Evolutionary conservation across 2,888 invertebrate species (phyloP), one percentile per base, ranked within the genome.

Genomic region (Andrena dorsata): DNA sequence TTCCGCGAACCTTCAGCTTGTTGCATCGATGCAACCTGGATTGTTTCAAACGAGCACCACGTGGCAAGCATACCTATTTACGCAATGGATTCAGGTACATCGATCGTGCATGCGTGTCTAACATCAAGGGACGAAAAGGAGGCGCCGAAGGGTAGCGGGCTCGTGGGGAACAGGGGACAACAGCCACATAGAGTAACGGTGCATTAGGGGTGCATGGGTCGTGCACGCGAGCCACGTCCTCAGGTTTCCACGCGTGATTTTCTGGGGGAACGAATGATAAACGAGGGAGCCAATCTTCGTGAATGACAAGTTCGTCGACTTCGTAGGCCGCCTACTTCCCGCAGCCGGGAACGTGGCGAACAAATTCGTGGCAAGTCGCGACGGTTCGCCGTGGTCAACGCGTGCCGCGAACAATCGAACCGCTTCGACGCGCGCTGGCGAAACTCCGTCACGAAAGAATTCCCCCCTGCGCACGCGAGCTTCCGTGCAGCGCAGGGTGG

Each of bases 51-150:
- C 41, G 20, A 77, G 23, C 35, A 8, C 51, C 58, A 58, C 56
- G 26, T 28, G 53, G 58, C 32, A 71, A 30, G 47, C 47, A 16
- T 41, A 61, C 30, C 30, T 41, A 53, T 32, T 41, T 41, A 63
- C 30, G 47, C 51, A 53, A 51, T 35, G 70, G 58, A 49, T 28
- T 58, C 71, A 61, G 60, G 56, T 61, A 73, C 70, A 71, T 60
- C 6, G 79, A 79, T 20, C 70, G 70, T 70, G 70, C 79, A 64
- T 30, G 58, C 77, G 26, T 23, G 68, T 56, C 61, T 66, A 64
- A 73, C n/a, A 7, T 28, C 20, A 47, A 13, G 53, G 53, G 32
- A 28, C 20, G 53, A 70, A 61, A 60, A 65, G 70, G 65, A 53
- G 60, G 51, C 65, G 2, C 8, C 13, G 30, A 41, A 64, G 41